phyloP scores from a whole-genome alignment of 2,113 vertebrate species.

The Thomomys bottae region DNA sequence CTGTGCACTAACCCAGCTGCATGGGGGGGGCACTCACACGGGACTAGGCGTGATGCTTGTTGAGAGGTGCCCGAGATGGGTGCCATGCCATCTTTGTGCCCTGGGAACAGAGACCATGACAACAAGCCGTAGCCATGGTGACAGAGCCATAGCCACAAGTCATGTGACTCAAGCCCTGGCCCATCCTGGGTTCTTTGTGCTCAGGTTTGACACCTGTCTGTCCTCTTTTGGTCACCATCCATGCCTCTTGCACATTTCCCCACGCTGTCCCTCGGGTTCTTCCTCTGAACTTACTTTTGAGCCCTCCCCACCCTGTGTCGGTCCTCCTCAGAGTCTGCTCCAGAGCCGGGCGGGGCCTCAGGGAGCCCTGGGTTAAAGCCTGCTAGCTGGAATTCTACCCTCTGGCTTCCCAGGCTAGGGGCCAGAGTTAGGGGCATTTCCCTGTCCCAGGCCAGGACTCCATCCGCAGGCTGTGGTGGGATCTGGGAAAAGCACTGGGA shows the following conservation, averaged over 20 bases:
- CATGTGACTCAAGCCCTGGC: background rate
- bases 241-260: background rate
- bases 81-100: background rate
- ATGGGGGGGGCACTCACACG: constrained; percentile 52
- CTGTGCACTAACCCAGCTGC: constrained; percentile 78
- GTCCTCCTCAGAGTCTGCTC: background rate
- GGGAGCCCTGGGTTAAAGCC: background rate
- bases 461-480: constrained; percentile 20
- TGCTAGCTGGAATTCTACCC: background rate
- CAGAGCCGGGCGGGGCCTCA: background rate
- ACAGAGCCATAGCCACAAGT: background rate
- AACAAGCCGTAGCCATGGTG: background rate
- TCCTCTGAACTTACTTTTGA: background rate
- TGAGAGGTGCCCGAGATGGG: constrained; percentile 1
- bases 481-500: constrained; percentile 3
- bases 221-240: background rate
- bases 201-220: background rate
- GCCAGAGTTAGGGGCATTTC: background rate
- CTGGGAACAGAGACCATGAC: background rate
- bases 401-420: constrained; percentile 12
- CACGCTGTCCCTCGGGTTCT: background rate
- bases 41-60: constrained; percentile 49
- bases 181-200: background rate
- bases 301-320: background rate
- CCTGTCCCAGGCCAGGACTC: constrained; percentile 18